Evolutionary conservation across 2,113 vertebrate species (phyloP).

Genomic region (Pithys albifrons): DNA sequence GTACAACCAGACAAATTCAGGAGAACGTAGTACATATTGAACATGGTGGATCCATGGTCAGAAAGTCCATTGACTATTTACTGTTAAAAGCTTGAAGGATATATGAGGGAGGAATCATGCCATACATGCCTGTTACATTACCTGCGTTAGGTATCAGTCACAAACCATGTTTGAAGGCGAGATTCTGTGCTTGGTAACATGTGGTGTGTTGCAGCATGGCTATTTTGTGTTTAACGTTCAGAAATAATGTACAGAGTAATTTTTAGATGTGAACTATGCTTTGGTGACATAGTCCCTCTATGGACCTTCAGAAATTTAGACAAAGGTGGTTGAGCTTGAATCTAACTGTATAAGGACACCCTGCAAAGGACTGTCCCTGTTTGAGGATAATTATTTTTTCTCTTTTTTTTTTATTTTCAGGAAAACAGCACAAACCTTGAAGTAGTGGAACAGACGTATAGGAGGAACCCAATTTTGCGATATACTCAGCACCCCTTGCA

Average conservation of each 20-base stretch:
- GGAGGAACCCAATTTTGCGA: constrained; percentile 89
- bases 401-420: constrained; percentile 48
- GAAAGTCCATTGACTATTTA: not conserved
- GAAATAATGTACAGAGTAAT: not conserved
- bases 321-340: not conserved
- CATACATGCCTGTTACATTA: not conserved
- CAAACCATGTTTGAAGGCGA: not conserved
- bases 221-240: not conserved
- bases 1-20: not conserved
- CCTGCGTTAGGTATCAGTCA: not conserved
- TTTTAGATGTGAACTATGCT: not conserved
- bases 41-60: not conserved
- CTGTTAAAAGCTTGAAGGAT: not conserved
- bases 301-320: not conserved
- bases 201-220: not conserved
- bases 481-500: constrained; percentile 93
- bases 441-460: constrained; percentile 89
- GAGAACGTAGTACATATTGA: not conserved
- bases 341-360: not conserved
- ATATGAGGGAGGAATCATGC: not conserved
- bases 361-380: not conserved
- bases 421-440: constrained; percentile 89
- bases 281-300: not conserved
- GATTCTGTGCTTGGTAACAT: not conserved
- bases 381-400: not conserved